These are phyloP conservation scores for Drosophila neutralis DNA, from an alignment of 2,888 invertebrate species.

Conservation along the genomic window DNA sequence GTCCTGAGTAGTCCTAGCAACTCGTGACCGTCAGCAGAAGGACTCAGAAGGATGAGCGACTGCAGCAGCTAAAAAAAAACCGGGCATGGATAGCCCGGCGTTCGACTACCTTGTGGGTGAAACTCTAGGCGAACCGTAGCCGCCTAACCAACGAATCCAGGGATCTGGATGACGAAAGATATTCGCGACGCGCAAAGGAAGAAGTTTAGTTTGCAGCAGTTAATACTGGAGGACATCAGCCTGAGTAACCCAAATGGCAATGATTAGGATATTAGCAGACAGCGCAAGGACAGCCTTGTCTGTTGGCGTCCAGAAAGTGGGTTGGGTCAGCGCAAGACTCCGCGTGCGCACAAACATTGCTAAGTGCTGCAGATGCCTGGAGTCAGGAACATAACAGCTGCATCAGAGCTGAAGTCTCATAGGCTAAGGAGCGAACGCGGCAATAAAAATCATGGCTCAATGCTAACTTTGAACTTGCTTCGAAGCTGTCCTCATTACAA, in stretches of 20 bases:
- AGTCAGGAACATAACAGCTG: neutral
- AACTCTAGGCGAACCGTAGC: neutral
- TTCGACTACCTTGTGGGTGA: neutral
- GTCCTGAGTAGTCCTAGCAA: neutral
- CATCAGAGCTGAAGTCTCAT: neutral
- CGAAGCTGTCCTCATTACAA: too few species aligned
- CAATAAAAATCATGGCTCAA: too few species aligned
- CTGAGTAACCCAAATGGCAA: neutral
- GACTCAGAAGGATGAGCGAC: neutral
- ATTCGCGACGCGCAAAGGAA: neutral
- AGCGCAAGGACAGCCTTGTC: neutral
- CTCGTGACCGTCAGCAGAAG: neutral
- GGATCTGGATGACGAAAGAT: neutral
- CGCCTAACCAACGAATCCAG: neutral
- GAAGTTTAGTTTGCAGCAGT: neutral
- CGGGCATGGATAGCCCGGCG: neutral
- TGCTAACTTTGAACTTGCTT: too few species aligned
- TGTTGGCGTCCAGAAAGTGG: neutral
- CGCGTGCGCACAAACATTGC: neutral
- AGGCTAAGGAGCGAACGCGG: neutral
- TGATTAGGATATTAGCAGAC: neutral
- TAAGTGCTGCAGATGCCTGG: neutral
- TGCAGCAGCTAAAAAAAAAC: neutral
- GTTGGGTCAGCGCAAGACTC: neutral
- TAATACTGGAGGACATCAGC: neutral